A percentile compares a stretch with the other conserved stretches of the same genome.
Evolutionary conservation across 2,797 vertebrate genomes (phyloP).

Genomic region (Manis pentadactyla): DNA sequence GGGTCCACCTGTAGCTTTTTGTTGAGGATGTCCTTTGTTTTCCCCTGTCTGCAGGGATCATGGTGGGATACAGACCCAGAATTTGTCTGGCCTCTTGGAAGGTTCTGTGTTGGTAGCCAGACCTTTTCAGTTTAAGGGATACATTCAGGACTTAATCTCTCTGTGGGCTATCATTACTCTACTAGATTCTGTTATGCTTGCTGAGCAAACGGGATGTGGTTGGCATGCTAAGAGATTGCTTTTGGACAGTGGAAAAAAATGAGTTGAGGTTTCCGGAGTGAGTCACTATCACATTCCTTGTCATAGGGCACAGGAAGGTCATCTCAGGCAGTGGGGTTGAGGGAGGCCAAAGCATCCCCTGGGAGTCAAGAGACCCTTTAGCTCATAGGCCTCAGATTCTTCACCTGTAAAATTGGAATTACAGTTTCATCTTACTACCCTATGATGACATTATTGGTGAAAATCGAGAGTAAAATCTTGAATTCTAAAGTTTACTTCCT

Average conservation of each 20-base stretch:
- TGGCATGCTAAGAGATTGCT: constrained; percentile 47
- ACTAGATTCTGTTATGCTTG: constrained; percentile 41
- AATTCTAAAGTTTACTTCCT: not conserved
- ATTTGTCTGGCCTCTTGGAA: constrained; percentile 44
- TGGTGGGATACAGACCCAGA: not conserved
- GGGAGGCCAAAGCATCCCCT: not conserved
- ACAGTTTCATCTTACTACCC: not conserved
- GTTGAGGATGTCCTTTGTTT: constrained; percentile 71
- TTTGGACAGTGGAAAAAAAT: not conserved
- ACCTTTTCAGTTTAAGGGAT: not conserved
- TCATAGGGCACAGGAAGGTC: not conserved
- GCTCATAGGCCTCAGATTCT: not conserved
- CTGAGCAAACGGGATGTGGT: constrained; percentile 41
- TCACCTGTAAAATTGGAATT: not conserved
- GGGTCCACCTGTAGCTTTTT: constrained; percentile 76
- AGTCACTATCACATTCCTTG: not conserved
- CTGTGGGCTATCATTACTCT: constrained; percentile 26
- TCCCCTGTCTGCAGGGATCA: constrained; percentile 44
- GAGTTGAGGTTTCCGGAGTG: not conserved
- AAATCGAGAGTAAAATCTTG: not conserved
- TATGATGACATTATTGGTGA: not conserved
- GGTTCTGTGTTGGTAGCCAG: not conserved
- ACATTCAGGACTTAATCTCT: constrained; percentile 59
- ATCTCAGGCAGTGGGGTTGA: not conserved
- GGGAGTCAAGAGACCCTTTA: not conserved